Base-by-base conservation (phyloP, 2,797 vertebrate genomes). In the Dermochelys coriacea region DNA sequence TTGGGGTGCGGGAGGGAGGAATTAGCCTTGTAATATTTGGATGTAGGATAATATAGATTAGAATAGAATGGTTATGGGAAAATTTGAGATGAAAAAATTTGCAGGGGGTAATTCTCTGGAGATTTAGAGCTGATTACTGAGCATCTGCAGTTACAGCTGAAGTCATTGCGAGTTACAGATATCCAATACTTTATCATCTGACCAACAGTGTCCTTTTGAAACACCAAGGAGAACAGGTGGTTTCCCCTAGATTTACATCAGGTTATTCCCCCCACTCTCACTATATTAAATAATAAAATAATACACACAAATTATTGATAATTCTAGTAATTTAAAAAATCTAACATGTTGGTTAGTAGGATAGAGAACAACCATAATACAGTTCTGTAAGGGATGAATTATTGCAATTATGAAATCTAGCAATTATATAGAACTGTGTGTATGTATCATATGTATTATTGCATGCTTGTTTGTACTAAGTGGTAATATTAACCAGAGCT, bases 51-150 rank as follows among this genome's bases (percentile, higher is more conserved):
- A 94, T 68, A 90, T 55, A 80, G 47, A 86, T 90, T 82, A 18
- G 47, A 85, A 94, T 85, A 52, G 80, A 94, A 80, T 80, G 94
- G 78, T 88, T 87, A 81, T 37, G 52, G 54, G 84, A 91, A 95
- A 95, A 93, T 94, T 3, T 54, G 80, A 94, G 78, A 91, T 5
- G 50, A 74, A 82, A 95, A 92, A 92, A 25, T 47, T 84, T 61
- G 84, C 82, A 88, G 74, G 92, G 81, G 27, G 29, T 87, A 95
- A 95, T 91, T 93, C 87, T 29, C 64, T 50, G 85, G 82, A 94
- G 84, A 87, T 54, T 61, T 23, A 31, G 64, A 57, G 59, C 54
- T 91, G 85, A 85, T 88, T 57, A 55, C 55, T 93, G 55, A 96
- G 85, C 52, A 79, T 55, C 79, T 74, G 37, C 61, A 83, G 9